These are phyloP conservation scores for Ptychochromis oligacanthus DNA, from an alignment of 2,113 vertebrate species.

Conservation along the genomic window DNA sequence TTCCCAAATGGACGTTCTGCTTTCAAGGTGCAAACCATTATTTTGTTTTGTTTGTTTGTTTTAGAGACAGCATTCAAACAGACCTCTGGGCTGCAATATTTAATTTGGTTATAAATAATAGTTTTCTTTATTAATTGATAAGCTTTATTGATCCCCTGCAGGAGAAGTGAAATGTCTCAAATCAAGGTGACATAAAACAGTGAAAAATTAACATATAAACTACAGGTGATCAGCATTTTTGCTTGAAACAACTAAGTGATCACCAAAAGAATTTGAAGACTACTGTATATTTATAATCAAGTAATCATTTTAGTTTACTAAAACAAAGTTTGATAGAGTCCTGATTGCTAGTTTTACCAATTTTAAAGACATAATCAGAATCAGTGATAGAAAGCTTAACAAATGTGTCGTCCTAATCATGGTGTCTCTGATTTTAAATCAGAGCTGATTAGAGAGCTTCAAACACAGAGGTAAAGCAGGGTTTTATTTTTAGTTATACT, in stretches of 20 bases:
- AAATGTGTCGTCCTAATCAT: too few relatives aligned
- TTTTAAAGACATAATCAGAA: not conserved
- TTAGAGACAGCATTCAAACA: not conserved
- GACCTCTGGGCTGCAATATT: not conserved
- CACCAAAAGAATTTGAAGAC: not conserved
- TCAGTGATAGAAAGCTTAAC: not conserved
- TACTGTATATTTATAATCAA: not conserved
- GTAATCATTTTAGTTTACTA: not conserved
- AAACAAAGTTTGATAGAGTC: not conserved
- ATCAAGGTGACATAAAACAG: not conserved
- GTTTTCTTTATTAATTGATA: not conserved
- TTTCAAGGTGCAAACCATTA: not conserved
- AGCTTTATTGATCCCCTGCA: not conserved
- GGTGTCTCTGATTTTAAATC: not conserved
- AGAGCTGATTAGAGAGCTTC: not conserved
- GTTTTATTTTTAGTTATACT: not conserved
- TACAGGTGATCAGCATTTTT: not conserved
- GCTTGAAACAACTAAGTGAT: not conserved
- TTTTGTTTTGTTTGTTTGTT: not conserved
- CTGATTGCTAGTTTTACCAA: not conserved
- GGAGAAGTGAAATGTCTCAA: not conserved
- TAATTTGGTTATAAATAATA: not conserved
- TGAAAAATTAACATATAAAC: not conserved
- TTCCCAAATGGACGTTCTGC: not conserved
- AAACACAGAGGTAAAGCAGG: not conserved